phyloP scores from a whole-genome alignment of 1,140 invertebrate genomes.

The Halesus radiatus region DNA sequence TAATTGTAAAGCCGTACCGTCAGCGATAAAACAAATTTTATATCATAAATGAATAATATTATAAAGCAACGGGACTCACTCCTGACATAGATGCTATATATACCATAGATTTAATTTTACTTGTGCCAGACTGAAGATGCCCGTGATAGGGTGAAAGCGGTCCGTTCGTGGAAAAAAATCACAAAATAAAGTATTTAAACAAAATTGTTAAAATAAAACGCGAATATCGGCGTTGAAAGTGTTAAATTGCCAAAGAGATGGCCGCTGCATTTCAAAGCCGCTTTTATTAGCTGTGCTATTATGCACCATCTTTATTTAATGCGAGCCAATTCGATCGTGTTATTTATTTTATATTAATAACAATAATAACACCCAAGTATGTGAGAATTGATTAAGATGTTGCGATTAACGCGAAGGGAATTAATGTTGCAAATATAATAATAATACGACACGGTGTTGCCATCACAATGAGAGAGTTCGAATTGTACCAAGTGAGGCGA shows the following conservation, averaged over 20 bases:
- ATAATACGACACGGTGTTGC: not conserved
- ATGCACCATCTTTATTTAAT: slow-evolving; percentile 37
- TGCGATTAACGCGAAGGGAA: slow-evolving; percentile 19
- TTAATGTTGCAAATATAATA: not conserved
- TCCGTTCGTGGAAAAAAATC: no score
- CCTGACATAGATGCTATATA: no score
- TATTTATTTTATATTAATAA: slow-evolving; percentile 39
- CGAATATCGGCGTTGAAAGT: not conserved
- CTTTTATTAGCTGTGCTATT: slow-evolving; percentile 27
- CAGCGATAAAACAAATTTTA: no score
- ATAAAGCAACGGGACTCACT: no score
- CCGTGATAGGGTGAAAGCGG: no score
- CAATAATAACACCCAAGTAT: slow-evolving; percentile 25
- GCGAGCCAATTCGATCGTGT: slow-evolving; percentile 29
- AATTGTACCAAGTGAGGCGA: not conserved
- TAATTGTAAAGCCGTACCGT: no score
- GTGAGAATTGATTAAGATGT: slow-evolving; percentile 38
- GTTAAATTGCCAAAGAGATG: slow-evolving; percentile 21
- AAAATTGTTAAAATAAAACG: not conserved
- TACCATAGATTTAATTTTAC: no score
- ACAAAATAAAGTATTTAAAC: no score
- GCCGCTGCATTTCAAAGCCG: slow-evolving; percentile 18
- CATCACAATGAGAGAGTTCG: not conserved
- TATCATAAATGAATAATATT: no score
- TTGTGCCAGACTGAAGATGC: no score